Percentiles rank a stretch among this genome's conserved stretches.
Conservation (phyloP, 2,113 vertebrate genomes). For the Nansenia antarctica region DNA sequence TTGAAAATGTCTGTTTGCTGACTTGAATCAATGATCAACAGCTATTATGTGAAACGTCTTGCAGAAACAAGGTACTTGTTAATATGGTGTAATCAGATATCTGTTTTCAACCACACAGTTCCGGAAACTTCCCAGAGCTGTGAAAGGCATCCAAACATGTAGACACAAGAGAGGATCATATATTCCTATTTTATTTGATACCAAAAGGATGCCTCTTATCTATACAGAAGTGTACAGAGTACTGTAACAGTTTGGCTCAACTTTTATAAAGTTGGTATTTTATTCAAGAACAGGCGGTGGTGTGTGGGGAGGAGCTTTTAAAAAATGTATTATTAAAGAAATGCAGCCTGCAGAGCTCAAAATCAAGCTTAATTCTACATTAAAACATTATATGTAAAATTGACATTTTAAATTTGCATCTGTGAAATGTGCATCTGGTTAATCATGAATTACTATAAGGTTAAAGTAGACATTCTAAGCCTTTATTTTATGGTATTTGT, state of each 20-base stretch:
- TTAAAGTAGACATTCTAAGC: too few species aligned
- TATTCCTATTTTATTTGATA: constrained; percentile 13
- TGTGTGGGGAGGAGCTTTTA: background rate
- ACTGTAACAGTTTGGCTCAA: background rate
- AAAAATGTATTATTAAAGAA: constrained; percentile 40
- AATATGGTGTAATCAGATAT: background rate
- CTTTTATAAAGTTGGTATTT: constrained; percentile 11
- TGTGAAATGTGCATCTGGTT: too few species aligned
- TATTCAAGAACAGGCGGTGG: constrained; percentile 5
- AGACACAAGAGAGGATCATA: background rate
- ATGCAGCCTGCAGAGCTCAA: constrained; percentile 20
- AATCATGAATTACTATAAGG: too few species aligned
- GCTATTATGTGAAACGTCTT: too few species aligned
- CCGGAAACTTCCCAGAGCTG: background rate
- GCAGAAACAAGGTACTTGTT: too few species aligned
- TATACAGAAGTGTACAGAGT: background rate
- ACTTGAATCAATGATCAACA: too few species aligned
- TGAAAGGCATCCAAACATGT: background rate
- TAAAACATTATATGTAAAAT: constrained; percentile 44
- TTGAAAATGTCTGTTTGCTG: too few species aligned
- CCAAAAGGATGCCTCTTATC: background rate
- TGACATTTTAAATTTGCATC: constrained; percentile 18
- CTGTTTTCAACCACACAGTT: background rate
- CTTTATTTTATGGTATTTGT: too few species aligned
- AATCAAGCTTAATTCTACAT: constrained; percentile 26